Evolutionary conservation across 2,797 vertebrate species (phyloP), one percentile per base, ranked within the genome.

Genomic region (Acrossocheilus fasciatus): DNA sequence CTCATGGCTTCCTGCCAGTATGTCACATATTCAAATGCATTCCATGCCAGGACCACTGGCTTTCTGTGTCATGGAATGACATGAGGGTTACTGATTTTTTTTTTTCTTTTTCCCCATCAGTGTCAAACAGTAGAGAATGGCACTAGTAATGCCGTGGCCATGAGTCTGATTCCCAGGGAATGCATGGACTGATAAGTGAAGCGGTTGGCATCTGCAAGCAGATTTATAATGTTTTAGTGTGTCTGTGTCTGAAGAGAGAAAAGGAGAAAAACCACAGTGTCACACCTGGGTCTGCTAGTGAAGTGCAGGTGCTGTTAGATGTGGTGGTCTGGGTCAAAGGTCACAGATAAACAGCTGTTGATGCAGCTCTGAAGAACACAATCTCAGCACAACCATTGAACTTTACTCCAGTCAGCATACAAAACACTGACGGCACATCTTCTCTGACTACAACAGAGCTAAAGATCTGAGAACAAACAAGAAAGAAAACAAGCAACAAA

Each of bases 1-100:
- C 87, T 68, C 64, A 74, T 89, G 91, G 87, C 89, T 52, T 52
- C 39, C 41, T 81, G 88, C 86, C 87, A 90, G 66, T n/a, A 88
- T 84, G 88, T 34, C 80, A 86, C 86, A 81, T 39, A 83, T 68
- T 86, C 76, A 79, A 73, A 62, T 78, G 52, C 86, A 79, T 83
- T 87, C 84, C 47, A 39, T 12, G 70, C 83, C 87, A 80, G 4
- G 70, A 82, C 50, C 17, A 45, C 80, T 88, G 82, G 1, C 82
- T 89, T 82, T 83, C 62, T 88, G 82, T 83, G 81, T 88, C 81
- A 84, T 4, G 14, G 72, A 50, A 26, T 30, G 43, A 17, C n/a
- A 74, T 4, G 59, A 34, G 41, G 36, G 36, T 3, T 17, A 43
- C 36, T 26, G 12, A 41, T 36, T 20, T 10, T 7, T 17, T 2